Evolutionary conservation across 2,888 invertebrate species (phyloP).

Genomic region (Polydrusus cervinus): DNA sequence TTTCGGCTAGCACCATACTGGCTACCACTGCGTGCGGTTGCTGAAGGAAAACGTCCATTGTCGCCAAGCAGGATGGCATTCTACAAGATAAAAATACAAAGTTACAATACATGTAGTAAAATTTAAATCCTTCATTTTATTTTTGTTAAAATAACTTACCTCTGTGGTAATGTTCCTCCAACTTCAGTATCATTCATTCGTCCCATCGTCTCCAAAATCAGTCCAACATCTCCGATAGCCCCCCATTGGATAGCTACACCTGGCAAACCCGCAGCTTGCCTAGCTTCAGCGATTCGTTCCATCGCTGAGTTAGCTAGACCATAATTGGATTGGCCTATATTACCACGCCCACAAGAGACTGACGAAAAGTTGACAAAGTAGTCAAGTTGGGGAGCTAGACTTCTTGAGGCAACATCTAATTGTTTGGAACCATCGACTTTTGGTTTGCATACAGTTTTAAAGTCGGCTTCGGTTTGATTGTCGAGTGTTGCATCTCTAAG

Average conservation of each 20-base stretch:
- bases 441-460: slow-evolving; percentile 85
- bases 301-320: slow-evolving; percentile 97
- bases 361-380: slow-evolving; percentile 98
- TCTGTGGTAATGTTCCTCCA: slow-evolving; percentile 96
- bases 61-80: slow-evolving; percentile 92
- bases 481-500: slow-evolving; percentile 91
- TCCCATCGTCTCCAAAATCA: slow-evolving; percentile 92
- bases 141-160: slow-evolving; percentile 23
- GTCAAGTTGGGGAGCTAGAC: slow-evolving; percentile 85
- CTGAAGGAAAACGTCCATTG: slow-evolving; percentile 92
- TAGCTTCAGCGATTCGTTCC: slow-evolving; percentile 94
- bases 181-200: slow-evolving; percentile 89
- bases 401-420: slow-evolving; percentile 86
- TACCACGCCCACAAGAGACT: slow-evolving; percentile 96
- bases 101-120: too few species aligned
- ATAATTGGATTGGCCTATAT: slow-evolving; percentile 97
- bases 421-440: slow-evolving; percentile 90
- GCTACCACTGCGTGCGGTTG: slow-evolving; percentile 88
- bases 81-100: slow-evolving; percentile 67
- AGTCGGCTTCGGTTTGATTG: slow-evolving; percentile 87
- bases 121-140: neutral
- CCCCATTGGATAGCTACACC: slow-evolving; percentile 98
- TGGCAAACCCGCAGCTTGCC: slow-evolving; percentile 88
- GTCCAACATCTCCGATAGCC: slow-evolving; percentile 97
- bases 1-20: slow-evolving; percentile 92